Percentiles rank a stretch among this genome's conserved stretches.
Conservation (phyloP, 2,113 vertebrate species). For the Hyperopisus bebe region DNA sequence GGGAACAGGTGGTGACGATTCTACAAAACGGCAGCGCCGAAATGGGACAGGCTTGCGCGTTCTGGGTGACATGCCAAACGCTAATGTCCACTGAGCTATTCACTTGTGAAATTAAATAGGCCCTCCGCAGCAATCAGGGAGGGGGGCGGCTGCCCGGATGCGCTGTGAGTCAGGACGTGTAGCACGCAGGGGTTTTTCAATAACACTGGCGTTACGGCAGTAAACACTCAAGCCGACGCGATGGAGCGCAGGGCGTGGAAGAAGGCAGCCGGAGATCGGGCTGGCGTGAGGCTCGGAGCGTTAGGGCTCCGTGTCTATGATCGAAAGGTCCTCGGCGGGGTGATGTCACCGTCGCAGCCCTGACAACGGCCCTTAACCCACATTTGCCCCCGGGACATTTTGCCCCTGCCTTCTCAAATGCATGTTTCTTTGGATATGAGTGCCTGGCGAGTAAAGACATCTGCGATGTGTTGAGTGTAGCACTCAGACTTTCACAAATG, state of each 20-base stretch:
- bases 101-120: constrained; percentile 22
- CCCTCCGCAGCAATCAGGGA: constrained; percentile 12
- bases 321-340: neutral
- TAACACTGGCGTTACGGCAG: neutral
- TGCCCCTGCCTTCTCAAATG: neutral
- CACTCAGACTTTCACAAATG: neutral
- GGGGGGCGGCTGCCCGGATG: neutral
- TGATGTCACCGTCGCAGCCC: neutral
- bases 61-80: constrained; percentile 14
- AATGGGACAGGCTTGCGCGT: constrained; percentile 16
- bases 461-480: neutral
- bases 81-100: constrained; percentile 18
- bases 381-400: neutral
- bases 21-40: constrained; percentile 2
- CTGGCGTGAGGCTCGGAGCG: neutral
- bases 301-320: neutral
- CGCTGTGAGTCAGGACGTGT: neutral
- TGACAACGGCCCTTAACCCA: neutral
- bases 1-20: constrained; percentile 26
- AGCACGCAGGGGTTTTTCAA: neutral
- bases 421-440: neutral
- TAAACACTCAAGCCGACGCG: neutral
- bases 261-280: neutral
- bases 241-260: neutral
- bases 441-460: neutral